Evolutionary conservation across 2,888 invertebrate species (phyloP).

Genomic region (Drosophila leonis): DNA sequence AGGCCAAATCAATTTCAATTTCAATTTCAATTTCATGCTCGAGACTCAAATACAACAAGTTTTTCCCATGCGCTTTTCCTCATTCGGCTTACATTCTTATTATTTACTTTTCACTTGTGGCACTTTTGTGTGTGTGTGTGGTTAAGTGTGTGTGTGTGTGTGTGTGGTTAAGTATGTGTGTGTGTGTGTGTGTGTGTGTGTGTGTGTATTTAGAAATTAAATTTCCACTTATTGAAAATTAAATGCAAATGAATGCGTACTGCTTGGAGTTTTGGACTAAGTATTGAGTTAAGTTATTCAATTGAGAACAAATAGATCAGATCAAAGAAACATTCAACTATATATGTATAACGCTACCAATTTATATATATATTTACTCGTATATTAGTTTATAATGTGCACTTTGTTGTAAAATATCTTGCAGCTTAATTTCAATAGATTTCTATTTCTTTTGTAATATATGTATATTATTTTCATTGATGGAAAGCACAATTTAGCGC

Average conservation of each 20-base stretch:
- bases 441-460: slow-evolving; percentile 9
- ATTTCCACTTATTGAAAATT: slow-evolving; percentile 62
- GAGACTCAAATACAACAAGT: slow-evolving; percentile 37
- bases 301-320: slow-evolving; percentile 21
- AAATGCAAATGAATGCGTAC: slow-evolving; percentile 68
- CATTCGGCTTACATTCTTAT: slow-evolving; percentile 31
- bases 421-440: slow-evolving; percentile 34
- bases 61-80: slow-evolving; percentile 26
- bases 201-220: slow-evolving; percentile 49
- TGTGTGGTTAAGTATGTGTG: slow-evolving; percentile 24
- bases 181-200: slow-evolving; percentile 17
- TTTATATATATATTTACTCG: slow-evolving; percentile 30
- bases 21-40: slow-evolving; percentile 18
- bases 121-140: slow-evolving; percentile 54
- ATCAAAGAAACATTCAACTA: slow-evolving; percentile 43
- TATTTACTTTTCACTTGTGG: slow-evolving; percentile 50
- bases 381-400: slow-evolving; percentile 45
- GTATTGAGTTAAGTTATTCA: slow-evolving; percentile 29
- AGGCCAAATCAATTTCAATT: slow-evolving; percentile 66
- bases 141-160: slow-evolving; percentile 25
- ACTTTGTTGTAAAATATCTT: slow-evolving; percentile 50
- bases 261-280: slow-evolving; percentile 55
- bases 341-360: slow-evolving; percentile 42
- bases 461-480: slow-evolving; percentile 15
- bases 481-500: slow-evolving; percentile 55